Evolutionary conservation across 2,888 invertebrate species (phyloP).

Genomic region (Nemapogon koenigi): DNA sequence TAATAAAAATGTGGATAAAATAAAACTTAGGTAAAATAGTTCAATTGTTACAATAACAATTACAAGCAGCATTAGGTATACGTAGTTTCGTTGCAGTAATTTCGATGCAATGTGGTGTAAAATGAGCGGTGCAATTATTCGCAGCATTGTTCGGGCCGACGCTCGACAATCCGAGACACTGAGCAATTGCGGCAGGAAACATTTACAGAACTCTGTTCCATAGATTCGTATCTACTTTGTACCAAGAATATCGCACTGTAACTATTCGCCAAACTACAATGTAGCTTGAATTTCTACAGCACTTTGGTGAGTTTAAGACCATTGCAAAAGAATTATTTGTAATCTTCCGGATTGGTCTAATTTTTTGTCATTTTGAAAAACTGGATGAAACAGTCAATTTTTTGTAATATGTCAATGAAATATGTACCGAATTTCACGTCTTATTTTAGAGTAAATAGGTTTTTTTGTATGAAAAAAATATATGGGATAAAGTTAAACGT

Average conservation of each 20-base stretch:
- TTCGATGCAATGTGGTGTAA: slow-evolving; percentile 33
- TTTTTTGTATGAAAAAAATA: too few relatives aligned
- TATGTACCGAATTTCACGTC: too few relatives aligned
- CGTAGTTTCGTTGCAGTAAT: too few relatives aligned
- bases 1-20: too few relatives aligned
- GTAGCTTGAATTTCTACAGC: not conserved
- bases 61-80: too few relatives aligned
- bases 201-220: slow-evolving; percentile 8
- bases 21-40: too few relatives aligned
- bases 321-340: not conserved
- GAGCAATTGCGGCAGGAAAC: slow-evolving; percentile 9
- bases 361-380: not conserved
- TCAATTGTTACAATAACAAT: too few relatives aligned
- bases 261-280: not conserved
- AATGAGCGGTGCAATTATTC: slow-evolving; percentile 39
- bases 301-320: not conserved
- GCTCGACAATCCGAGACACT: slow-evolving; percentile 6
- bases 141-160: slow-evolving; percentile 29
- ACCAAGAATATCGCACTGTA: not conserved
- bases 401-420: too few relatives aligned
- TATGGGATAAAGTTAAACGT: too few relatives aligned
- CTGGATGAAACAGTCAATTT: too few relatives aligned
- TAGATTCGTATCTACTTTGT: not conserved
- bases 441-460: too few relatives aligned
- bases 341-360: not conserved